Evolutionary conservation across 2,113 vertebrate genomes (phyloP).

Genomic region (Hippocampus barbouri): DNA sequence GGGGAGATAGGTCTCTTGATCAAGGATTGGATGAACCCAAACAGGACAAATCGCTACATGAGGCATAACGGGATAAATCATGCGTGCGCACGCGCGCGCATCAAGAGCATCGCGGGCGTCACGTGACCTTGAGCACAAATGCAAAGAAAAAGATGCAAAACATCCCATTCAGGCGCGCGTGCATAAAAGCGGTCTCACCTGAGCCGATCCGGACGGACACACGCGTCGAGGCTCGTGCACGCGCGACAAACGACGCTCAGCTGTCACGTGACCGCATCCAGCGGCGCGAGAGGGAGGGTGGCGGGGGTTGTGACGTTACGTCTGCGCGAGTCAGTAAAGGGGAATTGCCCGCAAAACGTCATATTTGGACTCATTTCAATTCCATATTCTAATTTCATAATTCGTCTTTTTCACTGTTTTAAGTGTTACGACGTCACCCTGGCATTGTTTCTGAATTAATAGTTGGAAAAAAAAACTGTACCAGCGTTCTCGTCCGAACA

Average conservation of each 20-base stretch:
- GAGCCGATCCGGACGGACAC: too few species aligned
- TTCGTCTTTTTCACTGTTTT: too few species aligned
- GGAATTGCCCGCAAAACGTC: too few species aligned
- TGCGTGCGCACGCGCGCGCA: neutral
- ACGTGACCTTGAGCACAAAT: neutral
- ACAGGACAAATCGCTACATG: neutral
- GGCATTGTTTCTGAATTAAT: too few species aligned
- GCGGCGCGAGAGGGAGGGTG: neutral
- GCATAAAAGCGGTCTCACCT: neutral
- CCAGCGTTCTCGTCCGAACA: too few species aligned
- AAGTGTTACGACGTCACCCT: too few species aligned
- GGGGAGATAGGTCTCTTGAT: neutral
- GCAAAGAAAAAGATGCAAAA: neutral
- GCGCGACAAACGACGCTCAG: neutral
- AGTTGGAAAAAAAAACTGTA: too few species aligned
- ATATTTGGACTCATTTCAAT: too few species aligned
- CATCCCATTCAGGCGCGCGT: neutral
- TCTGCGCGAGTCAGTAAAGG: too few species aligned
- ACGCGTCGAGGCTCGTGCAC: slow-evolving; percentile 3
- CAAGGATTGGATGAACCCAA: neutral
- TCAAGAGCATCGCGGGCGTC: neutral
- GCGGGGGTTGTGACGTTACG: neutral
- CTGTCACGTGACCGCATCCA: slow-evolving; percentile 4
- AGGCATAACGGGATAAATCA: neutral
- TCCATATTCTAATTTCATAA: too few species aligned